Evolutionary conservation across 2,888 invertebrate species (phyloP).

Genomic region (Sphinx pinastri): DNA sequence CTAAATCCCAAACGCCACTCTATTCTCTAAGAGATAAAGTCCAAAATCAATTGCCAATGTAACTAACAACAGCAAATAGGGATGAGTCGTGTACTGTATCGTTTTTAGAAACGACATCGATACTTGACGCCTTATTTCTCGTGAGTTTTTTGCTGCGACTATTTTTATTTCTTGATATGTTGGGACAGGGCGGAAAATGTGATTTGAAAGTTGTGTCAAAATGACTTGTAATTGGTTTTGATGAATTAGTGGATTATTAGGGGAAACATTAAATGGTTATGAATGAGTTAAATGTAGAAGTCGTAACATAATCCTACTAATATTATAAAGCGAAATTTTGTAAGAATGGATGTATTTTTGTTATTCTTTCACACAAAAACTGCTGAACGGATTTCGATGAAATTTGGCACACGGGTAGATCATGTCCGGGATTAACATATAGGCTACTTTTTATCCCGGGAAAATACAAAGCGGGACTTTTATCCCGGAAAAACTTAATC

Average conservation of each 20-base stretch:
- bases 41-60: constrained; percentile 39
- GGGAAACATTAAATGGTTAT: not conserved
- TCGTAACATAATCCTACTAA: not conserved
- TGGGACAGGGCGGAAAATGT: constrained; percentile 29
- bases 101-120: constrained; percentile 66
- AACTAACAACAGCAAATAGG: constrained; percentile 36
- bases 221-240: constrained; percentile 32
- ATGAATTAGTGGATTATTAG: not conserved
- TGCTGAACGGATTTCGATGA: too few species aligned
- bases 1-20: constrained; percentile 18
- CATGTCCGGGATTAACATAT: too few species aligned
- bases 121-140: constrained; percentile 64
- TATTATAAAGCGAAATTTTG: too few species aligned
- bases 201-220: constrained; percentile 32
- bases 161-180: constrained; percentile 44
- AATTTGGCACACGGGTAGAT: too few species aligned
- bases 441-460: too few species aligned
- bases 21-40: constrained; percentile 38
- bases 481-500: too few species aligned
- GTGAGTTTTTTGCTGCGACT: constrained; percentile 52
- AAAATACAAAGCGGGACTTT: too few species aligned
- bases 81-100: constrained; percentile 51
- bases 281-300: not conserved
- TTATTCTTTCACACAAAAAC: too few species aligned
- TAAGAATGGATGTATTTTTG: too few species aligned